Base-by-base conservation (phyloP, 2,113 vertebrate genomes). In the Barnardius zonarius region DNA sequence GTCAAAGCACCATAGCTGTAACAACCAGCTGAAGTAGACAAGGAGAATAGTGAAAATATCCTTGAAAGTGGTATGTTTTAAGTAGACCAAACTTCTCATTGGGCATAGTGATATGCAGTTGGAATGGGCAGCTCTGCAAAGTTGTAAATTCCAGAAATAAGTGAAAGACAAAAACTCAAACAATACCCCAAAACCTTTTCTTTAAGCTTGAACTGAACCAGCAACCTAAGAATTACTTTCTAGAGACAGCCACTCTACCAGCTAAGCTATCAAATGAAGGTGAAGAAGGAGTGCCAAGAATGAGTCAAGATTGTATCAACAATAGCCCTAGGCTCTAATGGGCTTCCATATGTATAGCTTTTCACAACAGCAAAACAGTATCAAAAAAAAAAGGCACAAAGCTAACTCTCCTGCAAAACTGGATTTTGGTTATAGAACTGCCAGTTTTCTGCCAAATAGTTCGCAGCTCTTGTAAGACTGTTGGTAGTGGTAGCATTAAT, bases 201-300 rank as follows among this genome's bases (percentile, higher is more conserved):
- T 93, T 89, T 75, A 49, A 96, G 92, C 88, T 16, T 4, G 86
- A 96, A 37, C 82, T 89, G 86, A 95, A 94, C 92, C 91, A 95
- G 91, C 41, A 12, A 95, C 96, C 96, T 96, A 96, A 94, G 80
- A 64, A 84, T 95, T 68, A 62, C 86, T 91, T 44, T 44, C 4
- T 31, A 33, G 0, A 67, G 5, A 16, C 3, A 79, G 23, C 5
- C 97, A 84, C 98, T 99, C 98, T 98, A 98, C 98, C 98, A 98
- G 97, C 98, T 98, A 98, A 98, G 98, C 98, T 98, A 99, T 98
- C 98, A 97, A 99, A 99, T 97, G 98, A 95, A 95, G 81, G 75
- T 31, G 11, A 1, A 9, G 16, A 30, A 3, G 0, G 0, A 2
- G 0, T 89, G 95, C 89, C 93, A 97, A 94, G 78, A 95, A 97